Evolutionary conservation across 2,113 vertebrate species (phyloP).

Genomic region (Eulemur macaco): DNA sequence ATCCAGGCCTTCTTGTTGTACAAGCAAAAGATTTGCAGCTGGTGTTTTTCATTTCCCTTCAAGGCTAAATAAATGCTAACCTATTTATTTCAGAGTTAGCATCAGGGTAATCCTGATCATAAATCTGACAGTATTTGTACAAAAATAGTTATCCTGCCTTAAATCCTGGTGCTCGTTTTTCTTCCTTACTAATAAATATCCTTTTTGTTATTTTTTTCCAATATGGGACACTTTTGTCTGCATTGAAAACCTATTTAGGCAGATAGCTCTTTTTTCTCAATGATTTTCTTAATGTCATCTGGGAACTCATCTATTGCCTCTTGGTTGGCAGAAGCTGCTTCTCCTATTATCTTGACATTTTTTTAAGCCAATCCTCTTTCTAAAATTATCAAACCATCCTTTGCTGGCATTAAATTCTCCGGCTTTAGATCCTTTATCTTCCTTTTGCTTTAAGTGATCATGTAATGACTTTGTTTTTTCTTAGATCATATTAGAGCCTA

Average conservation of each 20-base stretch:
- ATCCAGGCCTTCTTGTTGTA: not conserved
- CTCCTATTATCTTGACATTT: not conserved
- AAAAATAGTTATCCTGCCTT: not conserved
- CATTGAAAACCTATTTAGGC: not conserved
- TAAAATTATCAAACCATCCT: not conserved
- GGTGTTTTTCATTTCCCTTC: not conserved
- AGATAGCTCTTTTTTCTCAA: not conserved
- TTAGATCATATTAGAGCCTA: not conserved
- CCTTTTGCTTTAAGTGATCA: not conserved
- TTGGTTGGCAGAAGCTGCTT: not conserved
- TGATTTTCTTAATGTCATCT: not conserved
- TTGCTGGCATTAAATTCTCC: not conserved
- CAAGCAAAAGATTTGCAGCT: not conserved
- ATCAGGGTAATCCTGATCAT: not conserved
- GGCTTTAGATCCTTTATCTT: not conserved
- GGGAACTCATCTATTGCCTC: not conserved
- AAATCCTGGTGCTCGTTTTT: too few species aligned
- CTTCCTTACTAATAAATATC: not conserved
- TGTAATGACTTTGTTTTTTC: not conserved
- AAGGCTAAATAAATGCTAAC: not conserved
- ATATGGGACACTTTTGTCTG: not conserved
- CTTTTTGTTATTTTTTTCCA: not conserved
- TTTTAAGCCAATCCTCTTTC: not conserved
- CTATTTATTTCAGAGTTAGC: not conserved
- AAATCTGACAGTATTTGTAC: not conserved